Evolutionary conservation across 37 sponge, comb jelly and placozoan genomes (phyloP), one percentile per base, ranked within the genome.

Genomic region (Spongia lamella): DNA sequence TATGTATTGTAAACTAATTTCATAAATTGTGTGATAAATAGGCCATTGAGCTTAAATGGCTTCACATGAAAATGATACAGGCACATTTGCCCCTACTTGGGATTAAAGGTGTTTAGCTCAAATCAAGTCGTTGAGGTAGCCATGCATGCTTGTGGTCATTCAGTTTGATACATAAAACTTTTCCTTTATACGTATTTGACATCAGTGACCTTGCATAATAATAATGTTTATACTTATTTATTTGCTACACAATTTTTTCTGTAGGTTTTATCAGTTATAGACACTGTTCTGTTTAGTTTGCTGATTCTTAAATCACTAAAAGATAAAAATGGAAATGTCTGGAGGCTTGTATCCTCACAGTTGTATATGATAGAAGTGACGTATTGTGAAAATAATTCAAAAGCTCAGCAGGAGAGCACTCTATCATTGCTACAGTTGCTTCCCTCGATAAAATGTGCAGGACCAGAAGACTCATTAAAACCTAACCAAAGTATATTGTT

Each of bases 291-390:
- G 17, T 89, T 89, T 53, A 54, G 38, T 7, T 50, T 89, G 29
- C 67, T 89, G 19, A 70, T 89, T 27, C 81, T 83, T 20, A 34
- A 65, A 22, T 69, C 70, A 0, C 49, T 89, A 25, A 53, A 35
- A 56, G 90, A 89, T 54, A 69, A 56, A 19, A 71, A 76, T 31
- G 90, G 90, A n/a, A 64, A 61, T 13, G 81, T 89, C 1, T 89
- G 90, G 90, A 75, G 81, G 29, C 43, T 69, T 25, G 69, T 80
- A 47, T 38, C 62, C 27, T 54, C 37, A 26, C 80, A 89, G 14
- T 54, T 84, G 43, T 84, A 84, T 43, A 65, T 59, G 7, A 38
- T 89, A 1, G 90, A 89, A 51, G 64, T 84, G 13, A 89, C 90
- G 20, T 40, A 70, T 38, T 62, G 69, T 7, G 61, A 70, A 26